Evolutionary conservation across 2,888 invertebrate genomes (phyloP), one percentile per base, ranked within the genome.

Genomic region (Ephialtes manifestator): DNA sequence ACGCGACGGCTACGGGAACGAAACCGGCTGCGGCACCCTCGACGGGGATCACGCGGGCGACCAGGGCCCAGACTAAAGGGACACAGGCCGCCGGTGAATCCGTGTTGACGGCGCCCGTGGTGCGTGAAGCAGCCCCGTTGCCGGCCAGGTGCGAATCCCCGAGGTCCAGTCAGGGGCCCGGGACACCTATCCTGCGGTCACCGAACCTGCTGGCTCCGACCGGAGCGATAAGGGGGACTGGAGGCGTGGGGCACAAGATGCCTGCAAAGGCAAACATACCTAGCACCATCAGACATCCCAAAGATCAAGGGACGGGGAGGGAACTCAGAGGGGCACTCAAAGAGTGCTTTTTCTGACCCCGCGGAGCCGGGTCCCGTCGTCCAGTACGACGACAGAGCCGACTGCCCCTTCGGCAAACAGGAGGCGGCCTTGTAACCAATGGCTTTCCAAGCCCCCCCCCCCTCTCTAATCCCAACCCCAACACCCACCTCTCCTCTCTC

Each of bases 1-100:
- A 63, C 20, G 20, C 31, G 48, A 53, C 46, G 28, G 11, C 31
- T 8, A 35, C 35, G 35, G 35, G 35, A 8, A 4, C 24, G 24
- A 2, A 24, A 2, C 24, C 24, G 24, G 24, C 24, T 2, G 24
- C 24, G 24, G 24, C 1, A 87, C 20, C 63, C 83, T 8, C 83
- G 84, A 2, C 76, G 87, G 8, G 74, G 77, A 20, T 81, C 87
- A 10, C 39, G 48, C 53, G 24, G 84, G 11, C 87, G 86, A 10
- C 24, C 24, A 5, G 51, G 51, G 51, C 24, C 24, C 24, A 1
- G 2, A 1, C 24, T 51, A 10, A 1, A 10, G 51, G 51, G 24
- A 24, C 24, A 51, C 51, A 2, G 51, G 51, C 10, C 5, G 51
- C 10, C 4, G 51, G 51, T 3, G 5, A 1, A 18, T n/a, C n/a